Evolutionary conservation across 1,140 invertebrate species (phyloP).

Genomic region (Trichogramma pretiosum): DNA sequence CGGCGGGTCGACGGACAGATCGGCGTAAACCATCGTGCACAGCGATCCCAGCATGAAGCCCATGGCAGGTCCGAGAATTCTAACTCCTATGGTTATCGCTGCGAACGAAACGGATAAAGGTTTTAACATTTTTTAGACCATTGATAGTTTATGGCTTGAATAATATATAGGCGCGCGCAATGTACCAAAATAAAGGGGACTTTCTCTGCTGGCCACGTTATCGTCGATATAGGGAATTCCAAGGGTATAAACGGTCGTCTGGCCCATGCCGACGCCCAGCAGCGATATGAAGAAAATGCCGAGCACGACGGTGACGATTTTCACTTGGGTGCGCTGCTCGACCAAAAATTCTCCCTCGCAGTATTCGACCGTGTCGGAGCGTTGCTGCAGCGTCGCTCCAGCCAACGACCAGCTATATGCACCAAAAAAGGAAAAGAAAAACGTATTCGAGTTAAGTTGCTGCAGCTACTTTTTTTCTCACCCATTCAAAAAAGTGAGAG

Average conservation of each 20-base stretch:
- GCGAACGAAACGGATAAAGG: constrained; percentile 29
- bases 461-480: background rate
- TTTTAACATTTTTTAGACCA: background rate
- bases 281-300: constrained; percentile 80
- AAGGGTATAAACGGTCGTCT: constrained; percentile 86
- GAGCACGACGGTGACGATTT: constrained; percentile 68
- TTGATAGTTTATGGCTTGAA: too few species aligned
- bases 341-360: constrained; percentile 51
- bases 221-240: constrained; percentile 92
- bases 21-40: constrained; percentile 79
- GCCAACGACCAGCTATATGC: constrained; percentile 28
- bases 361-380: constrained; percentile 33
- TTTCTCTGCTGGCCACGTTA: constrained; percentile 83
- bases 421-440: too few species aligned
- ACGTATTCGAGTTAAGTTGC: background rate
- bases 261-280: constrained; percentile 83
- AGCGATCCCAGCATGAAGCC: constrained; percentile 86
- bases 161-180: too few species aligned
- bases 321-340: constrained; percentile 59
- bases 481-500: too few species aligned
- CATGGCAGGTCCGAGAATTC: constrained; percentile 81
- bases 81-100: constrained; percentile 86
- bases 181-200: constrained; percentile 87
- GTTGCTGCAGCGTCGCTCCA: constrained; percentile 18
- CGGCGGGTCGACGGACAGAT: constrained; percentile 64